Evolutionary conservation across 2,888 invertebrate genomes (phyloP).

Genomic region (Phyllotreta cruciferae): DNA sequence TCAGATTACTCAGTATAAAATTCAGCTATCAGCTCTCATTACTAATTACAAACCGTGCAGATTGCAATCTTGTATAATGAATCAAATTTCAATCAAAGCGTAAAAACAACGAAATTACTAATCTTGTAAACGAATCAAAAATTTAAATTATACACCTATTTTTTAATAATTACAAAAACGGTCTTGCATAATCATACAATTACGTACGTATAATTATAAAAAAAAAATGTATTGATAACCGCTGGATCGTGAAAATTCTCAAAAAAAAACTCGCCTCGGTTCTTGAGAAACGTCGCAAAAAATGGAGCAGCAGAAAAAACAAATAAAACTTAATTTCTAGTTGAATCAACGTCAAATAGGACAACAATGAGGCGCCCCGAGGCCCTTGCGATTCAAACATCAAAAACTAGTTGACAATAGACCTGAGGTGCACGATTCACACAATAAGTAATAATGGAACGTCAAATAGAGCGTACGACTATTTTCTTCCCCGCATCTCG

Average conservation of each 20-base stretch:
- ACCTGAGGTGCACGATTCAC: constrained; percentile 44
- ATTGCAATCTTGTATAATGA: no score
- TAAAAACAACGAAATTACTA: no score
- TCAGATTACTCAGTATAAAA: no score
- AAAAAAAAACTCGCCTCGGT: constrained; percentile 20
- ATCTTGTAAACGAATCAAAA: no score
- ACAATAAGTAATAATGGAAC: constrained; percentile 48
- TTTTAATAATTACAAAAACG: no score
- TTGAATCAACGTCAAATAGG: constrained; percentile 46
- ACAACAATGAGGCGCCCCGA: constrained; percentile 41
- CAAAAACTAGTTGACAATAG: constrained; percentile 46
- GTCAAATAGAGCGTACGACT: constrained; percentile 50
- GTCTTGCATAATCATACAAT: no score
- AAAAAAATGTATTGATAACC: neutral
- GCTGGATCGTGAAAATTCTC: constrained; percentile 25
- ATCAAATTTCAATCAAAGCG: no score
- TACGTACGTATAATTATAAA: neutral
- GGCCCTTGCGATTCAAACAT: constrained; percentile 49
- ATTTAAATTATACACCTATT: no score
- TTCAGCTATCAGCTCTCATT: no score
- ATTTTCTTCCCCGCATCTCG: constrained; percentile 39
- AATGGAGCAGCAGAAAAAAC: constrained; percentile 20
- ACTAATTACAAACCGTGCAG: no score
- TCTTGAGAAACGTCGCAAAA: neutral
- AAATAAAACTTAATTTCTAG: constrained; percentile 35